A percentile compares a stretch with the other conserved stretches of the same genome.
Conservation (phyloP, 2,797 vertebrate species). For the Rhincodon typus region DNA sequence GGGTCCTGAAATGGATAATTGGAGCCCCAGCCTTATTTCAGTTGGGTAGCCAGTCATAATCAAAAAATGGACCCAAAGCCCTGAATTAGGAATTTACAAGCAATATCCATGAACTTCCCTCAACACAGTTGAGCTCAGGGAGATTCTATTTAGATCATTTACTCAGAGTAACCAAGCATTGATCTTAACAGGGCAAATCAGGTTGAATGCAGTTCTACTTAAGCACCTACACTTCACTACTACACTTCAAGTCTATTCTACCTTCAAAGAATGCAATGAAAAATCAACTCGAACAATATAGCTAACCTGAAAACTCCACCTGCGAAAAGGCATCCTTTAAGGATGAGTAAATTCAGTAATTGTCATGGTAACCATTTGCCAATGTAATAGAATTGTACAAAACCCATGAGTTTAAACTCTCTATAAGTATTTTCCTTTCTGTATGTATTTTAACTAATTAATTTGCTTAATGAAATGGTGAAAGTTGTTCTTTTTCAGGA, state of each 20-base stretch:
- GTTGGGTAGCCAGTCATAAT: not conserved
- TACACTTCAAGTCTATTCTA: not conserved
- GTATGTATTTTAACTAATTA: not conserved
- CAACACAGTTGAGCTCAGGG: not conserved
- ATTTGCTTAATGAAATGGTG: not conserved
- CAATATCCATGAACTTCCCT: not conserved
- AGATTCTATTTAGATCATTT: not conserved
- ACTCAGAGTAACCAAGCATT: not conserved
- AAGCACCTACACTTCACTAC: not conserved
- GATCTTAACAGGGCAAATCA: not conserved
- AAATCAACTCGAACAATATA: not conserved
- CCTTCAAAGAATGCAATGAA: not conserved
- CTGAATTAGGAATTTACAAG: not conserved
- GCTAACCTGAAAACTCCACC: not conserved
- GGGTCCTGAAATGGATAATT: not conserved
- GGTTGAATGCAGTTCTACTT: not conserved
- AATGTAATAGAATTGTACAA: not conserved
- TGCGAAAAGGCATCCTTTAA: not conserved
- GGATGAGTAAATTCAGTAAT: not conserved
- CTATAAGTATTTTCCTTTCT: not conserved
- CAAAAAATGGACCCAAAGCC: not conserved
- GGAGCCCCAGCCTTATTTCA: not conserved
- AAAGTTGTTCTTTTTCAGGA: too few relatives aligned
- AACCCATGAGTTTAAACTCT: not conserved
- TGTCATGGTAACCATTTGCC: not conserved